A percentile compares a stretch with the other conserved stretches of the same genome.
phyloP scores from a whole-genome alignment of 2,113 vertebrate genomes.

The Gymnogyps californianus region DNA sequence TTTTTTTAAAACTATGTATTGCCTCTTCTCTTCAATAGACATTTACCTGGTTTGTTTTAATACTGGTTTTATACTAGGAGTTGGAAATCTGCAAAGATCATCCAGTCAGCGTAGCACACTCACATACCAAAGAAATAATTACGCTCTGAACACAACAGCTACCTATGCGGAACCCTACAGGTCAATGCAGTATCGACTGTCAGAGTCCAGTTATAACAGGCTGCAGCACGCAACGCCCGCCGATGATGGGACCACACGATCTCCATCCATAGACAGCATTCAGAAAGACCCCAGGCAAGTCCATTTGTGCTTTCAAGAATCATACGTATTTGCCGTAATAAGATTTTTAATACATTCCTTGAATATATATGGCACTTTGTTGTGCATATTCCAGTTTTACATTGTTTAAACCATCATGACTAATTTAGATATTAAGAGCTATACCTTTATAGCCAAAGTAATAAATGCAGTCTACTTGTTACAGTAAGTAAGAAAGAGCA shows the following conservation, averaged over 20 bases:
- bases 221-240: conserved; percentile 70
- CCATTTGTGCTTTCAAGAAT: not conserved
- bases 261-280: conserved; percentile 96
- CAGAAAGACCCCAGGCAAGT: conserved; percentile 96
- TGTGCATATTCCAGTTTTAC: not conserved
- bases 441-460: rapidly evolving
- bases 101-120: conserved; percentile 91
- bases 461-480: not conserved
- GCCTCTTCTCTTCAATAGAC: not conserved
- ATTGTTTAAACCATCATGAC: not conserved
- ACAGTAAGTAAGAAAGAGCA: not conserved
- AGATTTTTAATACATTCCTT: not conserved
- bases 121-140: conserved; percentile 95
- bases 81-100: conserved; percentile 90
- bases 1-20: rapidly evolving
- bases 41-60: not conserved
- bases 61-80: conserved; percentile 73
- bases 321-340: rapidly evolving
- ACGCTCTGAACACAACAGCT: conserved; percentile 81
- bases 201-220: conserved; percentile 79
- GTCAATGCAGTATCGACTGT: conserved; percentile 80
- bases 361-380: not conserved
- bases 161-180: conserved; percentile 88
- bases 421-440: not conserved
- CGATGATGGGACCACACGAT: conserved; percentile 87